Percentiles rank a stretch among this genome's conserved stretches.
Evolutionary conservation across 2,888 invertebrate species (phyloP).

Genomic region (Heliconius hortense): DNA sequence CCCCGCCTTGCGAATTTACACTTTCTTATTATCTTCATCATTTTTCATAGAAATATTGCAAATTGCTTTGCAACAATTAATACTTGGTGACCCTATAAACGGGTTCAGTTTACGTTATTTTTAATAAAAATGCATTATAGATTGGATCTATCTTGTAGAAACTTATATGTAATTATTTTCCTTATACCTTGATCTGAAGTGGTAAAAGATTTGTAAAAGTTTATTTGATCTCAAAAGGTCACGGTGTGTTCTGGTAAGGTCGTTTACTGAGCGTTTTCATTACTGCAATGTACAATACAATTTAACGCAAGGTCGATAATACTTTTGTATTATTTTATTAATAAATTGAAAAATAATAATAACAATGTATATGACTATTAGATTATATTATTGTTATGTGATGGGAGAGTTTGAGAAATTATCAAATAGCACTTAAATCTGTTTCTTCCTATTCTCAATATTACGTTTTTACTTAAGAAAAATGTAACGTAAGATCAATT

Average conservation of each 20-base stretch:
- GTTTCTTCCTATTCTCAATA: neutral
- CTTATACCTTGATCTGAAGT: slow-evolving; percentile 3
- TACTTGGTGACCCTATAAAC: too few species aligned
- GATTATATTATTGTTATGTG: neutral
- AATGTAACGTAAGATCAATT: neutral
- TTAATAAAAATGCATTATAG: neutral
- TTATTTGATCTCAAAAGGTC: slow-evolving; percentile 49
- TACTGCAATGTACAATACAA: slow-evolving; percentile 70
- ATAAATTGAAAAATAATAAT: slow-evolving; percentile 55
- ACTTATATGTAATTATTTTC: neutral
- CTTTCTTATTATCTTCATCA: slow-evolving; percentile 55
- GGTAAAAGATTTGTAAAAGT: slow-evolving; percentile 54
- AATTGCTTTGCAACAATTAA: too few species aligned
- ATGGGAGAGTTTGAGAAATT: neutral
- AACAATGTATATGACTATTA: neutral
- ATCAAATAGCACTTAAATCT: neutral
- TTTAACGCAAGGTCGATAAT: slow-evolving; percentile 73
- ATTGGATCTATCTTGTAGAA: neutral
- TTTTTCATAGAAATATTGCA: neutral
- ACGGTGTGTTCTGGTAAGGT: slow-evolving; percentile 71
- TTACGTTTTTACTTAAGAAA: neutral
- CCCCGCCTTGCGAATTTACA: slow-evolving; percentile 54
- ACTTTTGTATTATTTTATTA: slow-evolving; percentile 60
- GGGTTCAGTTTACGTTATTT: neutral
- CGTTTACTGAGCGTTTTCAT: slow-evolving; percentile 72